Conservation (phyloP, 2,888 invertebrate genomes). For the Clanis bilineata region DNA sequence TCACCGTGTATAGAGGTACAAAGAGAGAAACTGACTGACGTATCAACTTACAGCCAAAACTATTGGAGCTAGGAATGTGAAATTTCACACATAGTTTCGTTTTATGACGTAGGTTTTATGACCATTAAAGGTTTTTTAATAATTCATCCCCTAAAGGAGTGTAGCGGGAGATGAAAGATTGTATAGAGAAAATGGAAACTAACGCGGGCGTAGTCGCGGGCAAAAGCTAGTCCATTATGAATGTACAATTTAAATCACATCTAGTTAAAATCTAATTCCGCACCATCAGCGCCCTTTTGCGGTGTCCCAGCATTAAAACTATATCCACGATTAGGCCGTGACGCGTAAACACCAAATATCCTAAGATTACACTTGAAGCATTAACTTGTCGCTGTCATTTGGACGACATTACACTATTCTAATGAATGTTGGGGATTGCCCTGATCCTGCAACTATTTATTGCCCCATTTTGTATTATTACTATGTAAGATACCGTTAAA, state of each 20-base stretch:
- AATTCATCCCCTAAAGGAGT: no score
- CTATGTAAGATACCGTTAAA: background rate
- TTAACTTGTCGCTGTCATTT: slow-evolving; percentile 52
- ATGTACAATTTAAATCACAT: slow-evolving; percentile 21
- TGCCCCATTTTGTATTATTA: background rate
- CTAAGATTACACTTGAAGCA: slow-evolving; percentile 61
- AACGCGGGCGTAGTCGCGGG: no score
- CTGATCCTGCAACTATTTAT: background rate
- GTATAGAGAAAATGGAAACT: no score
- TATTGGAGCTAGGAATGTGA: no score
- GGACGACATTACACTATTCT: slow-evolving; percentile 10
- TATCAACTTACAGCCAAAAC: no score
- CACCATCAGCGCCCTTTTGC: slow-evolving; percentile 32
- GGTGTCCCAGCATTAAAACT: slow-evolving; percentile 57
- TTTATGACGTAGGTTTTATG: no score
- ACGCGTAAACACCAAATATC: slow-evolving; percentile 46
- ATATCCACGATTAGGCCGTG: slow-evolving; percentile 59
- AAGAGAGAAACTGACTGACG: no score
- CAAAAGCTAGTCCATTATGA: no score
- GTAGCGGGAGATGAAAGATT: no score
- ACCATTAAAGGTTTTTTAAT: no score
- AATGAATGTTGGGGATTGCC: slow-evolving; percentile 3
- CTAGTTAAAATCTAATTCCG: slow-evolving; percentile 28
- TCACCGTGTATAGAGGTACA: no score
- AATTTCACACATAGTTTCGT: no score